Evolutionary conservation across 2,888 invertebrate species (phyloP).

Genomic region (Criorhina ranunculi): DNA sequence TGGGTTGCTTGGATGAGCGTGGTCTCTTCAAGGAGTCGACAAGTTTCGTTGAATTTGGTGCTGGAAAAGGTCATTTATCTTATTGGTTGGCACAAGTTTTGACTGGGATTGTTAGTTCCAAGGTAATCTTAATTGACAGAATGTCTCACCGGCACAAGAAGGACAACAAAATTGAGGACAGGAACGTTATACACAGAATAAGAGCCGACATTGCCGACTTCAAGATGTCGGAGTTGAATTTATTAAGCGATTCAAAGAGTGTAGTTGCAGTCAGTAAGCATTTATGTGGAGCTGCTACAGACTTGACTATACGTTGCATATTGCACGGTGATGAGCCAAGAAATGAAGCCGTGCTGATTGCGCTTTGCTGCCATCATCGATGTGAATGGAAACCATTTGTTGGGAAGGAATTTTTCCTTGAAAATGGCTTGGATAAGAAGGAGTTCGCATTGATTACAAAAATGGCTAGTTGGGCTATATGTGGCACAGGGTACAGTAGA

Average conservation of each 20-base stretch:
- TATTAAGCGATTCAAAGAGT: slow-evolving; percentile 83
- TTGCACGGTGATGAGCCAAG: slow-evolving; percentile 77
- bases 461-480: slow-evolving; percentile 95
- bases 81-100: slow-evolving; percentile 90
- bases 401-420: slow-evolving; percentile 87
- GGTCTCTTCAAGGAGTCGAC: slow-evolving; percentile 87
- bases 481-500: slow-evolving; percentile 89
- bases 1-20: slow-evolving; percentile 88
- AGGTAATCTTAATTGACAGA: slow-evolving; percentile 91
- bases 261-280: slow-evolving; percentile 94
- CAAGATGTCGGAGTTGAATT: slow-evolving; percentile 86
- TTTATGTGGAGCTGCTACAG: slow-evolving; percentile 95
- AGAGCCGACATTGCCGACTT: slow-evolving; percentile 94
- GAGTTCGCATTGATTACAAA: slow-evolving; percentile 92
- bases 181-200: slow-evolving; percentile 86
- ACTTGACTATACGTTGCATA: slow-evolving; percentile 90
- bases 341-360: slow-evolving; percentile 88
- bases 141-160: slow-evolving; percentile 93
- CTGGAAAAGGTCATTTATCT: slow-evolving; percentile 94
- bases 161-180: slow-evolving; percentile 87
- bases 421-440: slow-evolving; percentile 86
- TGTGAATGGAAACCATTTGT: slow-evolving; percentile 90
- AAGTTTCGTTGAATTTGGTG: slow-evolving; percentile 94
- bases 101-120: slow-evolving; percentile 83
- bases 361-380: slow-evolving; percentile 96